Conservation (phyloP, 2,888 invertebrate genomes). For the Scrobipalpa atriplicella region DNA sequence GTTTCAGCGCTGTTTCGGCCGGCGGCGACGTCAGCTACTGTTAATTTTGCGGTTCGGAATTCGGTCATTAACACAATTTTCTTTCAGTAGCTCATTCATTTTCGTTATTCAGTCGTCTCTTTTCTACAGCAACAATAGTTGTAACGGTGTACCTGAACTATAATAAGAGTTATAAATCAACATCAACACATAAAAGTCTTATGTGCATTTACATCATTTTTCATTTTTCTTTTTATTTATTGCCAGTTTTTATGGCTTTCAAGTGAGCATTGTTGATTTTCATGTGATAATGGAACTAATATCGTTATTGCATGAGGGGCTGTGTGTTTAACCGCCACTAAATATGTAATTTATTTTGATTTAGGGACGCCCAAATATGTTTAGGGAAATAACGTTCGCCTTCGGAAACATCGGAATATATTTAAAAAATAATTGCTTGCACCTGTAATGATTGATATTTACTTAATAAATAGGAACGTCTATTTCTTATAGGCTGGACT, state of each 20-base stretch:
- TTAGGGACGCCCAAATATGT: not conserved
- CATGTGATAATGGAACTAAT: conserved; percentile 30
- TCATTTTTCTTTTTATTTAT: conserved; percentile 10
- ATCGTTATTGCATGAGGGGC: conserved; percentile 23
- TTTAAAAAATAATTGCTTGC: too few relatives aligned
- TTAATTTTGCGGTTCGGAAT: not conserved
- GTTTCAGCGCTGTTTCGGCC: not conserved
- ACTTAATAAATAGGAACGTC: too few relatives aligned
- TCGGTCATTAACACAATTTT: too few relatives aligned
- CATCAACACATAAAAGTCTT: not conserved
- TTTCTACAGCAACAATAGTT: too few relatives aligned
- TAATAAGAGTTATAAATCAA: not conserved
- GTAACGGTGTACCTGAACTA: too few relatives aligned
- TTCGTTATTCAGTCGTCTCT: too few relatives aligned
- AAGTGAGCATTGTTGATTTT: conserved; percentile 29
- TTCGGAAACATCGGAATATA: too few relatives aligned
- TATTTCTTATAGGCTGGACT: too few relatives aligned
- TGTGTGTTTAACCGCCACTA: conserved; percentile 15
- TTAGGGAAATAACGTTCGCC: not conserved
- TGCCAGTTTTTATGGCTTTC: conserved; percentile 1
- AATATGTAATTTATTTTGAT: conserved; percentile 24
- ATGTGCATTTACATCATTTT: conserved; percentile 7
- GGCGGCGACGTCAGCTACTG: not conserved
- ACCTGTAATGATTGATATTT: too few relatives aligned
- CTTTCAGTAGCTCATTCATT: too few relatives aligned